Base-by-base conservation (phyloP, 1,140 invertebrate genomes). In the Brachionus rubens region DNA sequence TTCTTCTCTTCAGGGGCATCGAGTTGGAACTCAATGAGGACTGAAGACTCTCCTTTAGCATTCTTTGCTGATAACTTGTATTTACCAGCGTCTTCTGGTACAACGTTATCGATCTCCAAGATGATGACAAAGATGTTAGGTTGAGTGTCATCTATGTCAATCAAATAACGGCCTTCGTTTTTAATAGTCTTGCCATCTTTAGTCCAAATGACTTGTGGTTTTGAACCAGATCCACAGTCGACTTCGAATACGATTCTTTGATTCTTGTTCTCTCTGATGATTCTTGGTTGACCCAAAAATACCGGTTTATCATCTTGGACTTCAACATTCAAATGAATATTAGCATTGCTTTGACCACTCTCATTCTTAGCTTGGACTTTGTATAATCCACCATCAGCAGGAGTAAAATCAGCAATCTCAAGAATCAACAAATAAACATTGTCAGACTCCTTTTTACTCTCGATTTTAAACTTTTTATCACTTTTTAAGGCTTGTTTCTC, bases 291-390 rank as follows among this genome's bases (percentile, higher is more conserved):
- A 12, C 68, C 50, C 46, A 72, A 48, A 30, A 72, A 72, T 14
- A 72, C 46, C 21, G 68, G 68, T 33, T 48, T 54, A 72, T 54
- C 50, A 14, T 72, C 68, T 54, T 72, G 46, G 30, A 76, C 41
- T 62, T 76, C 75, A 46, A 76, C 75, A 62, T 40, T 48, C 9
- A 76, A 40, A 67, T 75, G 48, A 56, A 96, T 96, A 80, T 92
- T 94, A 78, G 93, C 93, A 78, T 92, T 91, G 81, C 95, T 93
- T 88, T 96, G 93, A 82, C 93, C 93, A 88, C 91, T 91, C 85
- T 92, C 93, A 86, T 96, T 96, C 85, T 92, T 93, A 78, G 93
- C 93, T 86, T 92, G 93, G 81, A 96, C 92, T 86, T 93, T 93
- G 87, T 96, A 96, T 75, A 94, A 89, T 81, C 93, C 93, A 78